Conservation (phyloP, 2,888 invertebrate genomes). For the Nowickia ferox region DNA sequence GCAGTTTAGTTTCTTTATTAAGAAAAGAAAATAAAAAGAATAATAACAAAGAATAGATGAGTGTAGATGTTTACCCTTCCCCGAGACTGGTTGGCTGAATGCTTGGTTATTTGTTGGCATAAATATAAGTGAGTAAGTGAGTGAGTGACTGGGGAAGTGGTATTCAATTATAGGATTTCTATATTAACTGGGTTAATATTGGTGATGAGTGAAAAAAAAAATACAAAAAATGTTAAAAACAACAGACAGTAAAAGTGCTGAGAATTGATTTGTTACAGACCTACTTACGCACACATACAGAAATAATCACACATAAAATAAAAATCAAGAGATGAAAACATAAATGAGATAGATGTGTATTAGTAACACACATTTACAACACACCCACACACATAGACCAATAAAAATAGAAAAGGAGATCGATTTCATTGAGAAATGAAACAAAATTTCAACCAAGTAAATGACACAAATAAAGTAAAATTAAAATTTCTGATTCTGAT, state of each 20-base stretch:
- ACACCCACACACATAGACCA: background rate
- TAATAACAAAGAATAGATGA: slow-evolving; percentile 23
- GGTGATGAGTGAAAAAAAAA: slow-evolving; percentile 20
- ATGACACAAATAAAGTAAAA: background rate
- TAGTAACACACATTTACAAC: slow-evolving; percentile 39
- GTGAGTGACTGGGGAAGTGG: slow-evolving; percentile 16
- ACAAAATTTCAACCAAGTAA: slow-evolving; percentile 4
- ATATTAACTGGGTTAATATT: slow-evolving; percentile 69
- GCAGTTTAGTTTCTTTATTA: slow-evolving; percentile 21
- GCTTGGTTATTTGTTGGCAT: background rate
- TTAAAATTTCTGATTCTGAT: background rate
- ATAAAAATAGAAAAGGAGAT: slow-evolving; percentile 24
- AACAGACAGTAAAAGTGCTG: slow-evolving; percentile 59
- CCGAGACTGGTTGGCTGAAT: slow-evolving; percentile 17
- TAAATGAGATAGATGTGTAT: slow-evolving; percentile 54
- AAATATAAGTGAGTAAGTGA: background rate
- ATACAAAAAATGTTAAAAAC: slow-evolving; percentile 41
- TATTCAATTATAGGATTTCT: slow-evolving; percentile 53
- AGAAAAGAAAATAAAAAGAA: background rate
- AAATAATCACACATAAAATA: slow-evolving; percentile 9
- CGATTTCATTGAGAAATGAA: slow-evolving; percentile 5
- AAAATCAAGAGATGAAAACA: slow-evolving; percentile 49
- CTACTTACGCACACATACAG: slow-evolving; percentile 34
- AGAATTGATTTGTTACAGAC: slow-evolving; percentile 65
- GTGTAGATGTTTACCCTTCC: slow-evolving; percentile 10